Percentiles rank a stretch among this genome's conserved stretches.
Conservation (phyloP, 2,113 vertebrate genomes). For the Haemorhous mexicanus region DNA sequence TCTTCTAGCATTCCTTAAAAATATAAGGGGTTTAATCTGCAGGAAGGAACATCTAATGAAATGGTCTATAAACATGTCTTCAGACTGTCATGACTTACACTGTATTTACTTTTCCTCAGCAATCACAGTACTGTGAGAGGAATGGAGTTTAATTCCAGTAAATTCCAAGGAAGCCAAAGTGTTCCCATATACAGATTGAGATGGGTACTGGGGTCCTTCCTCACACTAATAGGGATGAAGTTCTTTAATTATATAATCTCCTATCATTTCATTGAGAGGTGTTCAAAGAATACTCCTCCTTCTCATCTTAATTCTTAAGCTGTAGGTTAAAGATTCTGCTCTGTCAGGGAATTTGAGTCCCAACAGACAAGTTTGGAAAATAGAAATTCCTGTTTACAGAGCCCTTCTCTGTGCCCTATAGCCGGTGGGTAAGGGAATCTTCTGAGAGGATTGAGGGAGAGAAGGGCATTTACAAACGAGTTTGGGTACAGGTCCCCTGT, state of each 20-base stretch:
- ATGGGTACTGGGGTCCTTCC: background rate
- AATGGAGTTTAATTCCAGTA: background rate
- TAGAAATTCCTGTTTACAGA: background rate
- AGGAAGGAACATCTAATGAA: background rate
- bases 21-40: background rate
- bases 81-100: background rate
- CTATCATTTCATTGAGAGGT: background rate
- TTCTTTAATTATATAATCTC: background rate
- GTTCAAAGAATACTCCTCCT: background rate
- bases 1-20: background rate
- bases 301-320: background rate
- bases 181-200: background rate
- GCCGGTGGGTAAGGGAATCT: background rate
- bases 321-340: background rate
- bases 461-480: background rate
- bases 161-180: background rate
- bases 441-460: background rate
- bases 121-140: background rate
- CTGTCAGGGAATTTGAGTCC: background rate
- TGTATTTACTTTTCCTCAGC: background rate
- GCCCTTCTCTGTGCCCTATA: background rate
- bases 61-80: background rate
- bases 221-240: rapidly evolving
- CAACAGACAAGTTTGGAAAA: background rate
- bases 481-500: background rate